These are phyloP conservation scores for Aurelia aurita complex sp. Pacific DNA, from an alignment of 30 jellyfish, hydroid and myxozoan species.

Conservation along the genomic window DNA sequence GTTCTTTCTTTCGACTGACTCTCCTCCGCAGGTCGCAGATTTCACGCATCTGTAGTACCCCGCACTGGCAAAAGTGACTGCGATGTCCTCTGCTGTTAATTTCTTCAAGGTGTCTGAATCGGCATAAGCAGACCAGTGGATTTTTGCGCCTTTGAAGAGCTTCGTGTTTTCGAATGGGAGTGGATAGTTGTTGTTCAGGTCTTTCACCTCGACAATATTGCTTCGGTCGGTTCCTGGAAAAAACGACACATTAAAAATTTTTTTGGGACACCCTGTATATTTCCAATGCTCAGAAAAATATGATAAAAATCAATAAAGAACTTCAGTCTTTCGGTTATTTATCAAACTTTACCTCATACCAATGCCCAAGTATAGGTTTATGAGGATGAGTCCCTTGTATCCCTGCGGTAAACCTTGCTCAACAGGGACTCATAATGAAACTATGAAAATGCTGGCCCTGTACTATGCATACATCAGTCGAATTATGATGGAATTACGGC, in stretches of 20 bases:
- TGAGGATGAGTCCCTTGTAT: no score
- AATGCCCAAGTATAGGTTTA: no score
- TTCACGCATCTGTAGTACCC: constrained; percentile 78
- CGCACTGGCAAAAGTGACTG: constrained; percentile 74
- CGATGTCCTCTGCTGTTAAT: constrained; percentile 57
- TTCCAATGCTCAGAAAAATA: no score
- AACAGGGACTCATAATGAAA: no score
- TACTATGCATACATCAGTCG: no score
- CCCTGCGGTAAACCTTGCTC: no score
- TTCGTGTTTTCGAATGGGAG: constrained; percentile 75
- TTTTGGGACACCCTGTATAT: no score
- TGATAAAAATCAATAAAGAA: no score
- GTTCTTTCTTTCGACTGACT: constrained; percentile 60
- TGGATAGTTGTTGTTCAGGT: constrained; percentile 82
- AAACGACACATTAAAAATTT: constrained; percentile 14
- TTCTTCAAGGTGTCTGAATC: background rate
- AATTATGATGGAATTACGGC: no score
- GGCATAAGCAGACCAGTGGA: constrained; percentile 46
- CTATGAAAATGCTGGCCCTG: no score
- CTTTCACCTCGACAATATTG: constrained; percentile 73
- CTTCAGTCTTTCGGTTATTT: no score
- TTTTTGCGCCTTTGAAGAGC: constrained; percentile 70
- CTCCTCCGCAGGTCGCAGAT: constrained; percentile 48
- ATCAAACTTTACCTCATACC: no score
- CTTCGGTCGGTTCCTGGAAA: constrained; percentile 87